These are phyloP conservation scores for Drosophila acutilabella DNA, from an alignment of 2,888 invertebrate genomes.

Conservation along the genomic window DNA sequence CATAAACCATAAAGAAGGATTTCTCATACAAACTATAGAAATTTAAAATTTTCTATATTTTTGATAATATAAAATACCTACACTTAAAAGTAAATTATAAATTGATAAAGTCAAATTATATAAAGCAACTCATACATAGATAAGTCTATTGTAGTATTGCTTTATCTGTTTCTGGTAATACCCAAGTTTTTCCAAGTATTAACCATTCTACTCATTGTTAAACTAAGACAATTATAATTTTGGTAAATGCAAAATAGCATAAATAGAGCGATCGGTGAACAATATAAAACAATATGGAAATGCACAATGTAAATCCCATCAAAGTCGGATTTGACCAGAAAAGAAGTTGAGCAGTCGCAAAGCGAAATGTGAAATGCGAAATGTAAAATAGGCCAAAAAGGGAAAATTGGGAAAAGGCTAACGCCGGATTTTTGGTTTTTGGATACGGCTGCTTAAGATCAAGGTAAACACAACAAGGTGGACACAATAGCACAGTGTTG, in stretches of 20 bases:
- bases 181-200: constrained; percentile 1
- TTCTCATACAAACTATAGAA: too few species aligned
- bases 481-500: constrained; percentile 74
- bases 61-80: too few species aligned
- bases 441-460: constrained; percentile 56
- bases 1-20: too few species aligned
- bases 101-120: constrained; percentile 1
- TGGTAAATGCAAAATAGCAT: constrained; percentile 38
- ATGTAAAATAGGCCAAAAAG: background rate
- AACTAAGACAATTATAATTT: constrained; percentile 67
- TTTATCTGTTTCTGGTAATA: background rate
- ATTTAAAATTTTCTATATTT: too few species aligned
- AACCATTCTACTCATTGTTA: background rate
- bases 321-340: constrained; percentile 44
- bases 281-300: constrained; percentile 39
- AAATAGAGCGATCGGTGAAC: constrained; percentile 31
- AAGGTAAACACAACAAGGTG: constrained; percentile 59
- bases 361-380: constrained; percentile 6
- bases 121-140: background rate
- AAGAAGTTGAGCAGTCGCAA: constrained; percentile 45
- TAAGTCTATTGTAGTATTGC: background rate
- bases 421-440: constrained; percentile 54
- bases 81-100: background rate
- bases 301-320: constrained; percentile 54
- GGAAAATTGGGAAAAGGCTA: constrained; percentile 35